A percentile compares a stretch with the other conserved stretches of the same genome.
phyloP scores from a whole-genome alignment of 2,797 vertebrate genomes.

The Oreochromis mossambicus region DNA sequence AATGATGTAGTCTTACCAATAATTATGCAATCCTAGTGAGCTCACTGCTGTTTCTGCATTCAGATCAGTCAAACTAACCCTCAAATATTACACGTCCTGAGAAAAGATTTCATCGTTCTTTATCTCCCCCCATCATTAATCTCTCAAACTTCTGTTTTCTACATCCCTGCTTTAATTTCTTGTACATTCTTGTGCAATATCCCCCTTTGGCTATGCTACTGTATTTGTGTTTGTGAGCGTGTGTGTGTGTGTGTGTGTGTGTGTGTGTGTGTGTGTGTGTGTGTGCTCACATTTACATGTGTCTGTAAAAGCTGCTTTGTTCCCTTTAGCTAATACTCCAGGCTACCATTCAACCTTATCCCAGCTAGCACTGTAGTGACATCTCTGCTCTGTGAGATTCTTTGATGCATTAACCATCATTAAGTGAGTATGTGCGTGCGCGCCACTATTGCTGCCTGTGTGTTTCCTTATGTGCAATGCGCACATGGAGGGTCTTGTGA shows the following conservation, averaged over 20 bases:
- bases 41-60: constrained; percentile 35
- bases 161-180: constrained; percentile 1
- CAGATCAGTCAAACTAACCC: constrained; percentile 4
- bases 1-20: background rate
- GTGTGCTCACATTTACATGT: constrained; percentile 16
- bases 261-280: background rate
- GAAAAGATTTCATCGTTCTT: background rate
- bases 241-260: background rate
- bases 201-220: background rate
- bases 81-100: background rate
- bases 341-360: constrained; percentile 41
- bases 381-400: constrained; percentile 37
- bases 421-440: constrained; percentile 23
- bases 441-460: background rate
- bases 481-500: background rate
- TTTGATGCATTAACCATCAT: constrained; percentile 76
- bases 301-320: constrained; percentile 40
- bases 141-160: constrained; percentile 25
- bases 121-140: background rate
- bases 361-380: background rate
- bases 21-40: constrained; percentile 3
- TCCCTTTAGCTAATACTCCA: constrained; percentile 28
- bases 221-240: background rate
- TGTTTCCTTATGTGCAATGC: constrained; percentile 15
- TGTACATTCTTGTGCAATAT: constrained; percentile 36